Evolutionary conservation across 2,797 vertebrate genomes (phyloP).

Genomic region (Muraenolepis orangiensis): DNA sequence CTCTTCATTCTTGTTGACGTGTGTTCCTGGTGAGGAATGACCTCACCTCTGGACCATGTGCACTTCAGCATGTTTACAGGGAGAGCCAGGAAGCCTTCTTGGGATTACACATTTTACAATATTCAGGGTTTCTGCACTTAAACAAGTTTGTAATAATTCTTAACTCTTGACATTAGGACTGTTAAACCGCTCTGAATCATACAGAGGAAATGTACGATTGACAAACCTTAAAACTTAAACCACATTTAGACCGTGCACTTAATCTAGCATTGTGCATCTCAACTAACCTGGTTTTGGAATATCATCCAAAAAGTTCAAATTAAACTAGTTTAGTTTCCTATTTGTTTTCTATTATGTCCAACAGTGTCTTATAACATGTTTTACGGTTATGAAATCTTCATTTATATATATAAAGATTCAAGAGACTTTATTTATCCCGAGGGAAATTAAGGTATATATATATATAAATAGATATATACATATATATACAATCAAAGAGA

Average conservation of each 20-base stretch:
- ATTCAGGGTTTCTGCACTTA: background rate
- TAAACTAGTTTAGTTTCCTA: background rate
- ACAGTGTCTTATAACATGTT: slow-evolving; percentile 4
- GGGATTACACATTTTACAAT: background rate
- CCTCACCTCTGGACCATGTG: no score
- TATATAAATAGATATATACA: background rate
- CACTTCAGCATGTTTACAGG: background rate
- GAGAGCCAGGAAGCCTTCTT: background rate
- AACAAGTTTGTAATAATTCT: background rate
- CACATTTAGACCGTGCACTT: no score
- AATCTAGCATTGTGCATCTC: background rate
- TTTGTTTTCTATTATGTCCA: background rate
- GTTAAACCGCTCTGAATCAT: background rate
- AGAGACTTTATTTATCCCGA: no score
- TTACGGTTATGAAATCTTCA: background rate
- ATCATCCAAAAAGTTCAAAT: background rate
- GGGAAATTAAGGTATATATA: background rate
- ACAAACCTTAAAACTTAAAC: no score
- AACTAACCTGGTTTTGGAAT: background rate
- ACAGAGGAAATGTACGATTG: no score
- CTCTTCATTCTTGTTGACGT: no score
- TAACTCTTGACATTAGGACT: background rate
- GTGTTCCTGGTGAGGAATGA: no score
- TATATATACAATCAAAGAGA: background rate
- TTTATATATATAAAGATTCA: background rate